A percentile compares a stretch with the other conserved stretches of the same genome.
These are phyloP conservation scores for Scalopus aquaticus DNA, from an alignment of 2,113 vertebrate species.

Conservation along the genomic window DNA sequence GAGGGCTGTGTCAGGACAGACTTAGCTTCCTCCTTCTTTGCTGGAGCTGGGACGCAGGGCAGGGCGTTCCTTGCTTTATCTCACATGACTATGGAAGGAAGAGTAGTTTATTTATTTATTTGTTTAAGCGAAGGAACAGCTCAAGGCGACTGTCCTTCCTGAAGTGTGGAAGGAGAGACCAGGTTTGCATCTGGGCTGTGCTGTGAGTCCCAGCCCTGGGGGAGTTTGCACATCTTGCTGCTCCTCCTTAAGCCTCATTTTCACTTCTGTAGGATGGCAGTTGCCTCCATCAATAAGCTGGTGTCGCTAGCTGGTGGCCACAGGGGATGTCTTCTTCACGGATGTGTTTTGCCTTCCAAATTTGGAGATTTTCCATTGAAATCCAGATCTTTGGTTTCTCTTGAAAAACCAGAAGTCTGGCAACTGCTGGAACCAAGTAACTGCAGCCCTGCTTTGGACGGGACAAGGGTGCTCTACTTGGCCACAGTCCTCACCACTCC, in stretches of 20 bases:
- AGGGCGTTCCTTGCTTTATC: fast-evolving
- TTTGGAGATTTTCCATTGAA: neutral
- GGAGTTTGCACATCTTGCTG: fast-evolving
- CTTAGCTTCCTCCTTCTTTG: neutral
- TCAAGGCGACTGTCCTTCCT: neutral
- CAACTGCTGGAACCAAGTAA: neutral
- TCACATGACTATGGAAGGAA: neutral
- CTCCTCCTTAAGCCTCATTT: neutral
- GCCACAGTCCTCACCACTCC: neutral
- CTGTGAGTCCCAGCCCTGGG: fast-evolving
- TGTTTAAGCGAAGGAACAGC: neutral
- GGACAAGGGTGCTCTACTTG: no score
- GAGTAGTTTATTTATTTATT: neutral
- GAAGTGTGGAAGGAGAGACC: fast-evolving
- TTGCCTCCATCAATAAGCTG: fast-evolving
- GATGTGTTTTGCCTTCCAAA: neutral
- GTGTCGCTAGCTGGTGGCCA: neutral
- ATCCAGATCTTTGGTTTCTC: neutral
- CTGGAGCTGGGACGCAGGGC: fast-evolving
- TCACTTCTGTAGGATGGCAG: neutral
- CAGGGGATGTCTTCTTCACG: neutral
- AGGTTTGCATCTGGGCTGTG: neutral
- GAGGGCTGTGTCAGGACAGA: fast-evolving
- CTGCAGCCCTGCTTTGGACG: neutral
- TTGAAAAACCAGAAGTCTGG: neutral